Evolutionary conservation across 2,888 invertebrate genomes (phyloP), one percentile per base, ranked within the genome.

Genomic region (Harpalus rubripes): DNA sequence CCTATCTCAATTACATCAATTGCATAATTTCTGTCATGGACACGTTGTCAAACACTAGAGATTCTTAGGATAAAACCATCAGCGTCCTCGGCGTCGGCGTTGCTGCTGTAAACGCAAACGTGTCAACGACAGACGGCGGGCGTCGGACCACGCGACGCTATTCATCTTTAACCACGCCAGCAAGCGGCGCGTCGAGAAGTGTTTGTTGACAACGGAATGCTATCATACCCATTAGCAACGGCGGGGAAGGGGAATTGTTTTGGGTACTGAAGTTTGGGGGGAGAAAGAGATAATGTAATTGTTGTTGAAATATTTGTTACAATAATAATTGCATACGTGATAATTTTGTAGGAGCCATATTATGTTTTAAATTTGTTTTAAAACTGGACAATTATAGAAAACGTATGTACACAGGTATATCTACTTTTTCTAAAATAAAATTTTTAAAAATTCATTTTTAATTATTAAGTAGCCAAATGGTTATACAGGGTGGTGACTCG

Each of bases 121-220:
- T 84, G 84, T 80, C 85, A 80, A n/a, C 81, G 44, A 59, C 81
- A 85, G 81, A 39, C 65, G 52, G 56, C 63, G 32, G 12, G 12
- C 44, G 44, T 52, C 44, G 59, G 78, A 7, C 68, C 16, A 15
- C 72, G 59, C 85, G 80, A 85, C 44, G 58, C 81, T 74, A 81
- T 85, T 85, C 85, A 81, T 85, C 85, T 81, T 85, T 85, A 81
- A 85, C 74, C 81, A 74, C 80, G 85, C 44, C 85, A 80, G 59
- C 68, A 52, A 41, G 72, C 44, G 76, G 41, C 78, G 56, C 22
- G 68, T 72, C 65, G 58, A 78, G 61, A 32, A 63, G 26, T 84
- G 79, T 79, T 84, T 79, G 65, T 68, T 26, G 79, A 84, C 84
- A 84, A 52, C 79, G 63, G 68, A 84, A 84, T 68, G 79, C 84